These are phyloP conservation scores for Rosalia funebris DNA, from an alignment of 2,888 invertebrate species.

Conservation along the genomic window DNA sequence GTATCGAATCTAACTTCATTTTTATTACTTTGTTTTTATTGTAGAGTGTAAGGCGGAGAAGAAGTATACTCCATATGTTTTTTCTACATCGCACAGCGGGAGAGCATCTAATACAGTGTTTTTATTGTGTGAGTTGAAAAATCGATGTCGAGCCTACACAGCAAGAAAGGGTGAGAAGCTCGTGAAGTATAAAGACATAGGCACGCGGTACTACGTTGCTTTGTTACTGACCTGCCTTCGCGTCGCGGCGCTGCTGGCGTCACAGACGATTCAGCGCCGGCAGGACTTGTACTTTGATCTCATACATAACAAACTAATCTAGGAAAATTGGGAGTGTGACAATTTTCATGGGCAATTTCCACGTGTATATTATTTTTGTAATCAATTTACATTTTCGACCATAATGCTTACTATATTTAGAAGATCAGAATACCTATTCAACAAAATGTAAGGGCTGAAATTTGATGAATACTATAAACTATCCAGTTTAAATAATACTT, in stretches of 20 bases:
- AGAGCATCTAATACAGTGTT: conserved; percentile 25
- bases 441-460: no score
- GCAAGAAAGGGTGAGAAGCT: conserved; percentile 39
- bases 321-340: conserved; percentile 6
- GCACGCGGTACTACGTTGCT: conserved; percentile 57
- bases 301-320: conserved; percentile 25
- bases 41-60: conserved; percentile 24
- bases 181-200: conserved; percentile 56
- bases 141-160: conserved; percentile 30
- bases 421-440: no score
- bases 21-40: conserved; percentile 47
- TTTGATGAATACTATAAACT: no score
- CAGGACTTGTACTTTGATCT: conserved; percentile 37
- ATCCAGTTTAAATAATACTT: no score
- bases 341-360: background rate
- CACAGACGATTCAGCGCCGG: conserved; percentile 46
- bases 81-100: conserved; percentile 14
- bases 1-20: conserved; percentile 45
- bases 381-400: no score
- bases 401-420: no score
- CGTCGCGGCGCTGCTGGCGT: conserved; percentile 55
- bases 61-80: conserved; percentile 19
- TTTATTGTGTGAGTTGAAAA: conserved; percentile 28
- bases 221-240: conserved; percentile 61
- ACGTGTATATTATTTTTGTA: no score